Evolutionary conservation across 1,140 invertebrate species (phyloP).

Genomic region (Leucophenga varia): DNA sequence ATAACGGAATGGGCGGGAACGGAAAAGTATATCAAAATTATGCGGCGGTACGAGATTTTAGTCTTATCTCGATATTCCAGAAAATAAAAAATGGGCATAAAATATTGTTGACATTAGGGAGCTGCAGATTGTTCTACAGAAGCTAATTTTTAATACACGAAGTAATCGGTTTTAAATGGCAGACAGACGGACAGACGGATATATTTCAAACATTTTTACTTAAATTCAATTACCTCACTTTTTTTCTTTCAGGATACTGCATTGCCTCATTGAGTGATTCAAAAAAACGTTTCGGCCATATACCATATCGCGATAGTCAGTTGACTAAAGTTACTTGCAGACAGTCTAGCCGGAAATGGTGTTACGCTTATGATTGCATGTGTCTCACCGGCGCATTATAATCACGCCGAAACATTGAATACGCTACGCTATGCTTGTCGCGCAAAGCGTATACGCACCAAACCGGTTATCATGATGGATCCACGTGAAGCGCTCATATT

Average conservation of each 20-base stretch:
- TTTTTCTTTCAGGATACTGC: constrained; percentile 75
- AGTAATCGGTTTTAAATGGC: no score
- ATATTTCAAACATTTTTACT: neutral
- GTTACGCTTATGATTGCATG: constrained; percentile 95
- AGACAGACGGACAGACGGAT: no score
- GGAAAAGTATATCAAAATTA: no score
- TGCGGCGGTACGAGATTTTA: no score
- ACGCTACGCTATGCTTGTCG: constrained; percentile 85
- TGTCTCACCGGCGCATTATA: constrained; percentile 81
- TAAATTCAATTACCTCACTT: neutral
- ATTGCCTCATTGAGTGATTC: constrained; percentile 86
- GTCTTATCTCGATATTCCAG: no score
- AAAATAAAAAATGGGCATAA: no score
- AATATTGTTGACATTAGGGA: no score
- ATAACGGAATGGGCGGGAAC: no score
- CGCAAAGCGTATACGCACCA: constrained; percentile 85
- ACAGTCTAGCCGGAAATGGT: constrained; percentile 92
- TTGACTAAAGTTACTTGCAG: constrained; percentile 88
- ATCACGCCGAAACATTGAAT: constrained; percentile 87
- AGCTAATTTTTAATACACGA: no score
- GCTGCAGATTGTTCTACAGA: no score
- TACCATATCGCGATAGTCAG: constrained; percentile 92
- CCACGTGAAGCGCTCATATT: constrained; percentile 88
- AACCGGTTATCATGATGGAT: constrained; percentile 92
- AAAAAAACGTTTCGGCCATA: constrained; percentile 78